phyloP scores from a whole-genome alignment of 2,797 vertebrate species.

The Hypotaenidia okinawae region DNA sequence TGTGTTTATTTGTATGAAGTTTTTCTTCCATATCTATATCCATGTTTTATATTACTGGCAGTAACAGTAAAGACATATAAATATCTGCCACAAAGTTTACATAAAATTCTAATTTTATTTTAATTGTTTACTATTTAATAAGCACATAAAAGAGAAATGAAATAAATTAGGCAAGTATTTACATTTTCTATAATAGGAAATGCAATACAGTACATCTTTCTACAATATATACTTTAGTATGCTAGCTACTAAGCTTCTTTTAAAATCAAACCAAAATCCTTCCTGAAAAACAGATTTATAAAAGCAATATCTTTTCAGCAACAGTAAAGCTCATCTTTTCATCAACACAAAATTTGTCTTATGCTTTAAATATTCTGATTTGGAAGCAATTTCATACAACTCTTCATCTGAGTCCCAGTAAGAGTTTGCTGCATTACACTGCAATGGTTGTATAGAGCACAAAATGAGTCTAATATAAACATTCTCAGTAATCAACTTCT shows the following conservation, averaged over 20 bases:
- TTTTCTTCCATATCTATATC: slow-evolving; percentile 59
- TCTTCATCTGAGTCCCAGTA: neutral
- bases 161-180: neutral
- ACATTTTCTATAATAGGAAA: neutral
- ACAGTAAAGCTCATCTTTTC: neutral
- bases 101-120: slow-evolving; percentile 41
- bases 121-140: slow-evolving; percentile 46
- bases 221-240: neutral
- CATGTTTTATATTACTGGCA: slow-evolving; percentile 57
- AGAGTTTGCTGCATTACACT: neutral
- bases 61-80: slow-evolving; percentile 62
- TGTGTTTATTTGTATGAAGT: slow-evolving; percentile 52
- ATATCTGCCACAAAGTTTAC: slow-evolving; percentile 60
- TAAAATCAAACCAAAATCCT: neutral
- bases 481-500: neutral
- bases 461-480: neutral
- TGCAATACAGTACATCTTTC: neutral
- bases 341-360: neutral
- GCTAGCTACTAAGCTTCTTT: neutral
- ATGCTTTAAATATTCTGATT: neutral
- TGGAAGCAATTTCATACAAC: neutral
- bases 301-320: neutral
- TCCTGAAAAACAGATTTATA: neutral
- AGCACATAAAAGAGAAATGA: neutral
- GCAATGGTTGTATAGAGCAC: neutral